Evolutionary conservation across 2,113 vertebrate species (phyloP).

Genomic region (Illadopsis cleaveri): DNA sequence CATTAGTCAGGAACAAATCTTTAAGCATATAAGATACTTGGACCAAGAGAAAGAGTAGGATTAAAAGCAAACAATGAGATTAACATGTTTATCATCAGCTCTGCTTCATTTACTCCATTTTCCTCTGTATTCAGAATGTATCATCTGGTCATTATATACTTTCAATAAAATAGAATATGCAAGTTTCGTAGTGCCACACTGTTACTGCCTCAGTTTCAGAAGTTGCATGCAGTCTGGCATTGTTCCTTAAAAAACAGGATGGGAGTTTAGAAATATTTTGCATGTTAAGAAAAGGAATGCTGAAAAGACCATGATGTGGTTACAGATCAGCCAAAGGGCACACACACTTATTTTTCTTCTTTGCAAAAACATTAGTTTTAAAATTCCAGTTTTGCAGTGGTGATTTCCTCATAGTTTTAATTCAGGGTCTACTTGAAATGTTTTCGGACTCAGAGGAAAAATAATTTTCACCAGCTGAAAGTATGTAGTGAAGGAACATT

Average conservation of each 20-base stretch:
- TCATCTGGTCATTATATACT: not conserved
- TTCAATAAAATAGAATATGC: not conserved
- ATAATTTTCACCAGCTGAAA: not conserved
- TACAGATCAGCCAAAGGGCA: not conserved
- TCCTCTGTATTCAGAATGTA: not conserved
- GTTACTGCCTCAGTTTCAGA: not conserved
- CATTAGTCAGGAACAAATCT: not conserved
- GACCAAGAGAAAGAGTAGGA: not conserved
- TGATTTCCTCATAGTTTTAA: not conserved
- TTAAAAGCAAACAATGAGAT: not conserved
- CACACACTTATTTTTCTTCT: not conserved
- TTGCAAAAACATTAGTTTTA: not conserved
- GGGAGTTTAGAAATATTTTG: not conserved
- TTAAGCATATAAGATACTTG: not conserved
- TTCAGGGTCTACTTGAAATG: not conserved
- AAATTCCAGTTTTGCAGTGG: not conserved
- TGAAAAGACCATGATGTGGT: not conserved
- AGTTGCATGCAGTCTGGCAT: not conserved
- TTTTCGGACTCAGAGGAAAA: not conserved
- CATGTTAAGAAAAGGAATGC: not conserved
- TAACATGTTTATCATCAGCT: not conserved
- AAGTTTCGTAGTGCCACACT: not conserved
- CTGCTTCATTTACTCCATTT: not conserved
- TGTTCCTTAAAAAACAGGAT: not conserved
- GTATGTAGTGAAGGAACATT: not conserved